Evolutionary conservation across 2,797 vertebrate species (phyloP), one percentile per base, ranked within the genome.

Genomic region (Acanthurus lineatus): DNA sequence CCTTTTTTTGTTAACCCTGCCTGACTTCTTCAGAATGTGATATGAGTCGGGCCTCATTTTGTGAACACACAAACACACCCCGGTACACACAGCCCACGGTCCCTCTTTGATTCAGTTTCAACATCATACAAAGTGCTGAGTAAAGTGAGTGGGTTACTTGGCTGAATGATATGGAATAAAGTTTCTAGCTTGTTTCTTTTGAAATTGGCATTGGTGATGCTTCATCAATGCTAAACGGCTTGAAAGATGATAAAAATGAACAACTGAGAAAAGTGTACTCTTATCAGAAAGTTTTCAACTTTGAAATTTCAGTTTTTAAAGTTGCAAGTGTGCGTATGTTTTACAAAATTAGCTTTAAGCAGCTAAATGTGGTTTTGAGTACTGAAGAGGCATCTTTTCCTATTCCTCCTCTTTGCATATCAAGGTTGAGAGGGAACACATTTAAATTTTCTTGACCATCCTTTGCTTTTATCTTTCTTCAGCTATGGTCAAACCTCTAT

Each of bases 1-100:
- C 64, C 45, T 42, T 5, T 71, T 71, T 58, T 58, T 22, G 4
- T 38, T 64, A 52, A 48, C 45, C 77, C 79, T 74, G 25, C 68
- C 78, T 73, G 70, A 15, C 49, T 65, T 74, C 63, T 61, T 65
- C 54, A 69, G 11, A 71, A 77, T 5, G 28, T 70, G 60, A 57
- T 71, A 59, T 19, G 73, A 80, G 61, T 62, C 52, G 56, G 68
- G 70, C 61, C 65, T 76, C 52, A 42, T 47, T 61, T 69, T 42
- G 54, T 32, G 40, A 73, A 57, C 32, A 48, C 65, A 67, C 6
- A 76, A 67, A 47, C 32, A 54, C 8, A 8, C 67, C 20, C 58
- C 25, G 52, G 53, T 22, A 52, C 77, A 71, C 51, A 54, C 45
- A 59, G 59, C 63, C 60, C 40, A 47, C 5, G 9, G 35, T n/a